Base-by-base conservation (phyloP, 2,888 invertebrate species). In the Chaetoderma sp. region DNA sequence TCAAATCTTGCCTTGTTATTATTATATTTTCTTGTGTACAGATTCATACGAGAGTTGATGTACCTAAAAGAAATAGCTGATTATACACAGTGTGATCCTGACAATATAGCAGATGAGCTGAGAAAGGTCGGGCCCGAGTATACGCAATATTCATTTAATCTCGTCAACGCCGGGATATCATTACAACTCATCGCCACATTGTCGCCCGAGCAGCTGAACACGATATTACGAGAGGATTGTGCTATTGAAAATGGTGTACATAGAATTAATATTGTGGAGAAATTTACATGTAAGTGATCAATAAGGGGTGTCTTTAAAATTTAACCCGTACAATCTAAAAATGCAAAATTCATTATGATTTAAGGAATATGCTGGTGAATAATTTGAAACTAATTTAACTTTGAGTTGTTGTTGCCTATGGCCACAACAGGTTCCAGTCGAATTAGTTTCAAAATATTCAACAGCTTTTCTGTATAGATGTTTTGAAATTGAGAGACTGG, bases 221-320 rank as follows among this genome's bases (percentile, higher is more conserved):
- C 52, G 32, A 52, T 52, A 52, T 33, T 52, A 28, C 28, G 23
- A 52, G 52, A 52, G 21, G 52, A 52, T 33, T 52, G 52, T 52
- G 52, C 30, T n/a, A 52, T 52, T 32, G 52, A 52, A 16, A 52
- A 52, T 52, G 52, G 52, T 28, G 52, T 52, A 10, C 52, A 52
- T 32, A 21, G 52, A 4, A 52, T 52, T 28, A 52, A 52, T 28
- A 52, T 52, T n/a, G 52, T 52, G 32, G 52, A 52, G 32, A 52
- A 52, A 52, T 52, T 52, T 30, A 52, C 52, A 52, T 16, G 52
- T 52, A 52, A 52, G 13, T 4, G n/a, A 18, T 16, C n/a, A 10
- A 36, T 36, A n/a, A 13, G n/a, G 10, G 39, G 10, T 36, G 39
- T 36, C n/a, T n/a, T n/a, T n/a, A n/a, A n/a, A n/a, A n/a, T n/a